These are phyloP conservation scores for Cephus nigrinus DNA, from an alignment of 2,888 invertebrate genomes.

Conservation along the genomic window DNA sequence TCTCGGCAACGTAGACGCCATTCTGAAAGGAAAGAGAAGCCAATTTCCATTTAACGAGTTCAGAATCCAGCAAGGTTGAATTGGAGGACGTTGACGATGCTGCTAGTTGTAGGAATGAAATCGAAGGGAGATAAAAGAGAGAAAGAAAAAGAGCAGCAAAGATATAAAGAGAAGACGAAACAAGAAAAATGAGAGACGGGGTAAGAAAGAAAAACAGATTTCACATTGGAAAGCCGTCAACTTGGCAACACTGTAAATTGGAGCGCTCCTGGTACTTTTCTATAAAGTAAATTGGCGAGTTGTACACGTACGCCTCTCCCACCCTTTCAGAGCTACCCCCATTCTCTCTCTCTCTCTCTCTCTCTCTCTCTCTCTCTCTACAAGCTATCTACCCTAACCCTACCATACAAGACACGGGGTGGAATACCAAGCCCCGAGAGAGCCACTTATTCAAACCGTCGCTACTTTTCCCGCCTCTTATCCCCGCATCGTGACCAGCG, in stretches of 20 bases:
- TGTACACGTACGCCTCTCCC: neutral
- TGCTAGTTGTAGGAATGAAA: neutral
- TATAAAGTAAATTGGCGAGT: constrained; percentile 6
- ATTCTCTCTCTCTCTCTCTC: neutral
- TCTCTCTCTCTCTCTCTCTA: neutral
- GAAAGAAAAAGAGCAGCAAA: neutral
- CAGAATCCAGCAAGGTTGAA: neutral
- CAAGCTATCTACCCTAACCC: neutral
- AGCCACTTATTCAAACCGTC: constrained; percentile 35
- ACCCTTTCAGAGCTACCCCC: neutral
- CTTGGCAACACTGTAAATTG: neutral
- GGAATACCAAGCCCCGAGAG: constrained; percentile 18
- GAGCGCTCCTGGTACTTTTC: neutral
- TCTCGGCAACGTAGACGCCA: constrained; percentile 66
- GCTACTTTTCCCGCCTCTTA: constrained; percentile 17
- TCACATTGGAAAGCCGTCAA: neutral
- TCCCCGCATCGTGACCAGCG: constrained; percentile 1
- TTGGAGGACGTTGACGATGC: neutral
- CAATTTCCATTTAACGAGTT: neutral
- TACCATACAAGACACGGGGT: neutral
- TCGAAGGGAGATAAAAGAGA: neutral
- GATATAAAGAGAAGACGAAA: neutral
- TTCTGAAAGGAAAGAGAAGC: constrained; percentile 62
- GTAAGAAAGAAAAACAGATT: neutral
- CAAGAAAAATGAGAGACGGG: neutral